These are phyloP conservation scores for Panagrolaimus sp. DNA, from an alignment of 1,140 invertebrate genomes.

Conservation along the genomic window DNA sequence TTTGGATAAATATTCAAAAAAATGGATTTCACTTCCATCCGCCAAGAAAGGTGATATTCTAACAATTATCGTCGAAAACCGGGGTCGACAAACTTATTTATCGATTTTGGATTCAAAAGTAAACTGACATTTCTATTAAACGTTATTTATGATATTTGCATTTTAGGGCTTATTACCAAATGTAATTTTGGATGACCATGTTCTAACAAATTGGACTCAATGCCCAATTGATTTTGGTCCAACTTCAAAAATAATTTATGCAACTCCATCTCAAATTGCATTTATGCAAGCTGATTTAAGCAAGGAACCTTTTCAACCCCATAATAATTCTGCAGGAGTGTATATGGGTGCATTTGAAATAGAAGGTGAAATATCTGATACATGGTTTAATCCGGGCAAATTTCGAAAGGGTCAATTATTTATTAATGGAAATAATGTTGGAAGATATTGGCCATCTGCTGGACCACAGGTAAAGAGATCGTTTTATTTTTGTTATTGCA, in stretches of 20 bases:
- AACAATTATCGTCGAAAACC: conserved; percentile 21
- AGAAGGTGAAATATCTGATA: conserved; percentile 16
- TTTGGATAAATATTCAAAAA: neutral
- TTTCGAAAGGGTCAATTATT: conserved; percentile 26
- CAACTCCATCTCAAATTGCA: no score
- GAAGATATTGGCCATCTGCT: conserved; percentile 28
- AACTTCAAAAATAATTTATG: neutral
- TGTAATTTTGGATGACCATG: conserved; percentile 19
- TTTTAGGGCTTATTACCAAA: conserved; percentile 20
- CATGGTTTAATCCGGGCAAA: conserved; percentile 25
- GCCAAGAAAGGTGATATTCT: neutral
- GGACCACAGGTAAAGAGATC: conserved; percentile 33
- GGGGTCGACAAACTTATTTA: conserved; percentile 19
- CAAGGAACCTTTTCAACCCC: neutral
- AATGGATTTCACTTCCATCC: neutral
- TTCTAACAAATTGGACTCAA: conserved; percentile 26
- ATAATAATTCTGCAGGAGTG: neutral
- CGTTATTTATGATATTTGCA: neutral
- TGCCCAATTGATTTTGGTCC: conserved; percentile 26
- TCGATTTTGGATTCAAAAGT: conserved; percentile 10
- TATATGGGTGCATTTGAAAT: conserved; percentile 25
- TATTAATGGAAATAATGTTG: conserved; percentile 33
- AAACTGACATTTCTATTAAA: neutral
- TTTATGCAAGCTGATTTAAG: neutral
- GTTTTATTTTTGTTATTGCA: neutral